Base-by-base conservation (phyloP, 2,113 vertebrate species). In the Corythoichthys haematopterus region DNA sequence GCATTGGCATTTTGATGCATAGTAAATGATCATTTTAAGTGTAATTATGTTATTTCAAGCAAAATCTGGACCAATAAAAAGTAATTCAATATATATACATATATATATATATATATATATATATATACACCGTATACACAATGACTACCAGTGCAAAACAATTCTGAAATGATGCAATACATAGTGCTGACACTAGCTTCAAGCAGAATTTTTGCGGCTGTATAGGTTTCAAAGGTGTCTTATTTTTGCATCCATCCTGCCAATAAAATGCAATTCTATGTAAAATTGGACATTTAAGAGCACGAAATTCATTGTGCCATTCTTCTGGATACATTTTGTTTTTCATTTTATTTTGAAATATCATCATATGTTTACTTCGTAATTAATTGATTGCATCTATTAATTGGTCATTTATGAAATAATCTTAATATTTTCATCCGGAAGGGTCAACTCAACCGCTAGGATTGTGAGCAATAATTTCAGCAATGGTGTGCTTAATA, bases 91-190 rank as follows among this genome's bases (percentile, higher is more conserved):
- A 47, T 1, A 56, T 33, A 28, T 28, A 28, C 0, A 43, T 43
- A 43, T 28, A 43, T 20, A 36, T 15, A 37, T 33, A 28, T 28
- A 28, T 4, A 43, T 43, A 43, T 28, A 43, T 20, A 36, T 15
- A 37, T 6, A 35, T 9, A 43, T 6, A 61, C 15, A 38, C 45
- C 36, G 11, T 13, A 13, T 61, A 43, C 37, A 71, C 1, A 40
- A 52, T 12, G 36, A 43, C 61, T 33, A 47, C 53, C 36, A n/a
- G 10, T 4, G 60, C 11, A 28, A 62, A 7, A 13, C 16, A 3
- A 40, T 59, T 11, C n/a, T 20, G 15, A 71, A 70, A 66, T 73
- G 61, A 79, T 80, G 69, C 62, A 80, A 77, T 67, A 68, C 33
- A 47, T 59, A 71, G 56, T 64, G 20, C 15, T 50, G 2, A 14